Conservation (phyloP, 2,888 invertebrate genomes). For the Heliothis peltigera region DNA sequence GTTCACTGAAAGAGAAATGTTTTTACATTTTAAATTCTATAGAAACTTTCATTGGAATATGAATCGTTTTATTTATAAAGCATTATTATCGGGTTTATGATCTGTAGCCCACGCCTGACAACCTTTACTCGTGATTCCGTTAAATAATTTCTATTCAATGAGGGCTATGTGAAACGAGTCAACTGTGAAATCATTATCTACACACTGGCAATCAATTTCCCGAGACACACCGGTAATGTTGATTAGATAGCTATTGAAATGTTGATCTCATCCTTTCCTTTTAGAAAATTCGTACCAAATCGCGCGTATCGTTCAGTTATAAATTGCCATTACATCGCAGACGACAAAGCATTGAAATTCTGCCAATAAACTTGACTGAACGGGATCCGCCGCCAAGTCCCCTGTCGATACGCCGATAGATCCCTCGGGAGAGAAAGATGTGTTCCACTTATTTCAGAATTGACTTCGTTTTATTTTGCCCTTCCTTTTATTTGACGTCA, state of each 20-base stretch:
- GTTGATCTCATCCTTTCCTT: slow-evolving; percentile 61
- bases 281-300: slow-evolving; percentile 62
- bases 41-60: slow-evolving; percentile 21
- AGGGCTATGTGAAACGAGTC: slow-evolving; percentile 10
- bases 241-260: slow-evolving; percentile 65
- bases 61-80: slow-evolving; percentile 13
- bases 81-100: slow-evolving; percentile 11
- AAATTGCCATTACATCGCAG: slow-evolving; percentile 77
- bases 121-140: slow-evolving; percentile 4
- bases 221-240: slow-evolving; percentile 54
- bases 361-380: slow-evolving; percentile 81
- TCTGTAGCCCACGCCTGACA: slow-evolving; percentile 6
- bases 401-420: slow-evolving; percentile 78
- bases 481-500: slow-evolving; percentile 65
- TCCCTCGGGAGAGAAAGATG: slow-evolving; percentile 78
- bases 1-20: slow-evolving; percentile 22
- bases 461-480: slow-evolving; percentile 76
- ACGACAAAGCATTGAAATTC: slow-evolving; percentile 82
- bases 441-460: slow-evolving; percentile 79
- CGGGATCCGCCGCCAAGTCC: slow-evolving; percentile 73
- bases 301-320: slow-evolving; percentile 69
- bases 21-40: slow-evolving; percentile 29
- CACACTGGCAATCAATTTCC: slow-evolving; percentile 54
- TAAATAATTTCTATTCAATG: slow-evolving; percentile 14
- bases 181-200: slow-evolving; percentile 45